phyloP scores from a whole-genome alignment of 2,113 vertebrate genomes.

The Hipposideros armiger region DNA sequence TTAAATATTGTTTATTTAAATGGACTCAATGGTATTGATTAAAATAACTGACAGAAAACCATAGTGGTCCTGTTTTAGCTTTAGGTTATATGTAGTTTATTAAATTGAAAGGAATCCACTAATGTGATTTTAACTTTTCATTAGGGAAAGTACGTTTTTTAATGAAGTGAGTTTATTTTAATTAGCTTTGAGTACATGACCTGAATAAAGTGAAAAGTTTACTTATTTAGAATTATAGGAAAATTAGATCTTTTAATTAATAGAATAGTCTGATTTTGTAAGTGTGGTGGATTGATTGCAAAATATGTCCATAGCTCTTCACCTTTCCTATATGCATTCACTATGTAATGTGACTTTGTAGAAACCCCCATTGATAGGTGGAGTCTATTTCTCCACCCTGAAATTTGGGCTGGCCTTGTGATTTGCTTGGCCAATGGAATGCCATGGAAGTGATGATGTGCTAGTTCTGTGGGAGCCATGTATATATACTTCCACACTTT shows the following conservation, averaged over 20 bases:
- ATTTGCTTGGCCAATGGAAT: conserved; percentile 4
- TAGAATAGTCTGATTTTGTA: not conserved
- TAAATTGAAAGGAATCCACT: conserved; percentile 51
- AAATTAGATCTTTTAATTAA: conserved; percentile 54
- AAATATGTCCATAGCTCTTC: not conserved
- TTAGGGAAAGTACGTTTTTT: conserved; percentile 28
- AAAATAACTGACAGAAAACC: not conserved
- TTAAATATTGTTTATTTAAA: conserved; percentile 38
- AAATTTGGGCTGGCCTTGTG: not conserved
- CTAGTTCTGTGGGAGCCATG: not conserved
- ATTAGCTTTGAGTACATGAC: conserved; percentile 29
- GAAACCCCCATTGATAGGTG: not conserved
- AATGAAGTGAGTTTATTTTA: conserved; percentile 24
- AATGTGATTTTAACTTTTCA: not conserved
- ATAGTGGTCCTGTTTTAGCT: not conserved
- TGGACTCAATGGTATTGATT: not conserved
- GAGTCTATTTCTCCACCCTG: not conserved
- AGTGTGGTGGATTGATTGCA: not conserved
- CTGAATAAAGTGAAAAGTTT: conserved; percentile 12
- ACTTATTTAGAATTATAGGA: conserved; percentile 22
- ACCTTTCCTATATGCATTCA: not conserved
- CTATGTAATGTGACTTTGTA: not conserved
- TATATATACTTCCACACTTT: not conserved
- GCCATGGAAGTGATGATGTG: not conserved
- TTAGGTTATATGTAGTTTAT: not conserved